Percentiles rank a stretch among this genome's conserved stretches.
These are phyloP conservation scores for Gryllus longicercus DNA, from an alignment of 2,888 invertebrate species.

Conservation along the genomic window DNA sequence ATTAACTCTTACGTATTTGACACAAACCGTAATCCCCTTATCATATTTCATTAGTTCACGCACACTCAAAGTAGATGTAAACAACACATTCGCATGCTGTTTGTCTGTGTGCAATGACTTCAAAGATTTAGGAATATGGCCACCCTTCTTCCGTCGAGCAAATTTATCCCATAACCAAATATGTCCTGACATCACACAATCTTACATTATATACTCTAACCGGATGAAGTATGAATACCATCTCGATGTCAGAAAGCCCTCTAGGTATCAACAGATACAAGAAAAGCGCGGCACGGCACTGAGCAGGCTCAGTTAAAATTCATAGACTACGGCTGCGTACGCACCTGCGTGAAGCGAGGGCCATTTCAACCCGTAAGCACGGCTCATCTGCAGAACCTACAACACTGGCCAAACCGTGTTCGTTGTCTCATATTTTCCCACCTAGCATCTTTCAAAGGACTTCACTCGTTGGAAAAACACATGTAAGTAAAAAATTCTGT, in stretches of 20 bases:
- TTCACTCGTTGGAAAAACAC: conserved; percentile 38
- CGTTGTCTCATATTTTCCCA: conserved; percentile 22
- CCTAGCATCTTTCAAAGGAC: conserved; percentile 30
- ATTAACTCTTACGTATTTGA: too few relatives aligned
- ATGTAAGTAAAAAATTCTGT: conserved; percentile 38
- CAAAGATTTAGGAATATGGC: conserved; percentile 31
- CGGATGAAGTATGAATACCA: conserved; percentile 27
- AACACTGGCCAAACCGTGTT: conserved; percentile 31
- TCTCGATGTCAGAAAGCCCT: conserved; percentile 32
- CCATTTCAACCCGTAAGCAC: conserved; percentile 42
- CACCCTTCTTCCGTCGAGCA: conserved; percentile 30
- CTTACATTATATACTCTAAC: conserved; percentile 20
- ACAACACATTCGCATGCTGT: not conserved
- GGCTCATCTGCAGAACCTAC: conserved; percentile 36
- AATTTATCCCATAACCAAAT: conserved; percentile 28
- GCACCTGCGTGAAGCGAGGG: conserved; percentile 78
- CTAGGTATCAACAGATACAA: conserved; percentile 32
- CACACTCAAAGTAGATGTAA: not conserved
- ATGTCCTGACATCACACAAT: conserved; percentile 21
- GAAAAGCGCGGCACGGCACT: conserved; percentile 54
- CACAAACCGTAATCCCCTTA: too few relatives aligned
- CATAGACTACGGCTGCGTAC: conserved; percentile 91
- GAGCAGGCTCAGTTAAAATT: conserved; percentile 87
- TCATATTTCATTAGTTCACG: too few relatives aligned
- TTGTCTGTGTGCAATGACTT: not conserved